phyloP scores from a whole-genome alignment of 2,113 vertebrate species.

The Arenaria interpres region DNA sequence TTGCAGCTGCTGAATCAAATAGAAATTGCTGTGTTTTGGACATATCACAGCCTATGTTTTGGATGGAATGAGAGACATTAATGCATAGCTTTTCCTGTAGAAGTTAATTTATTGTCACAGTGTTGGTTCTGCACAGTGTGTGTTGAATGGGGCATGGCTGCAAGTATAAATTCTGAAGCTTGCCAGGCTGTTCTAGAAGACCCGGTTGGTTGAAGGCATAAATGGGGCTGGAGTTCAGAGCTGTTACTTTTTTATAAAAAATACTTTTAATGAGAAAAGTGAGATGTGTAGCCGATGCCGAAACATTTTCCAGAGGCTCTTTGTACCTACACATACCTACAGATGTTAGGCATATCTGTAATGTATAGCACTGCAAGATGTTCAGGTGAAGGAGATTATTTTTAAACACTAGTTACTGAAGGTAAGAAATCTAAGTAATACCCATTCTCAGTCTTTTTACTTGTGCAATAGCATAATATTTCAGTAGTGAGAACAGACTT shows the following conservation, averaged over 20 bases:
- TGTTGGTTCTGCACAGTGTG: not conserved
- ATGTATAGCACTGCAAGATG: not conserved
- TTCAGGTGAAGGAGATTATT: not conserved
- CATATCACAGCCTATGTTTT: not conserved
- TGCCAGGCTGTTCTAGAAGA: not conserved
- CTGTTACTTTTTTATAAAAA: not conserved
- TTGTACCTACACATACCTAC: not conserved
- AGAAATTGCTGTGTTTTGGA: not conserved
- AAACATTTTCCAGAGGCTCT: not conserved
- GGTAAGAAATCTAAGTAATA: not conserved
- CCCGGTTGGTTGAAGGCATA: not conserved
- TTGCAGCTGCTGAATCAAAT: not conserved
- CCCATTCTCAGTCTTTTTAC: not conserved
- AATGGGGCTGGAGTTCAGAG: not conserved
- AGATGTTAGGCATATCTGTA: not conserved
- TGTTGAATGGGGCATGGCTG: not conserved
- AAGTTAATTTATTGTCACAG: not conserved
- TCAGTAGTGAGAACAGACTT: not conserved
- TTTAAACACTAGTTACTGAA: not conserved
- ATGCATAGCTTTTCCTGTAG: not conserved
- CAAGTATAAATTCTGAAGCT: not conserved
- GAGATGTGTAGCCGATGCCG: not conserved
- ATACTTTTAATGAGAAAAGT: not conserved
- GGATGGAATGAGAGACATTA: not conserved
- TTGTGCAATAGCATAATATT: not conserved